Percentiles rank a stretch among this genome's conserved stretches.
Evolutionary conservation across 1,140 invertebrate species (phyloP).

Genomic region (Laodelphax striatellus): DNA sequence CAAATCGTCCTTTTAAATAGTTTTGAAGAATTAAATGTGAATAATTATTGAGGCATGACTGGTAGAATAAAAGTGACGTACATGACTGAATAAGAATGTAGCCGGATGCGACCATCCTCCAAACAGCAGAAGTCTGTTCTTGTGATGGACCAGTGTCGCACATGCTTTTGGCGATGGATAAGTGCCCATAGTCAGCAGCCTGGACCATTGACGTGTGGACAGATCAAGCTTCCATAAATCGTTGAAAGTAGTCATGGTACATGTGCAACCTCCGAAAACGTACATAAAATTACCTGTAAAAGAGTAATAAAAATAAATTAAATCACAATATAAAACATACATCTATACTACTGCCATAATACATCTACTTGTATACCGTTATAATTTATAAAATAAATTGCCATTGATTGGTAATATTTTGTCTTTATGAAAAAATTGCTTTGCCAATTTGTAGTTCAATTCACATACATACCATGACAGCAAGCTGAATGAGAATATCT

Average conservation of each 20-base stretch:
- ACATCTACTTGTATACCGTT: too few species aligned
- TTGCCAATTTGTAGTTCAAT: neutral
- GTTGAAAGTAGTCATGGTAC: constrained; percentile 89
- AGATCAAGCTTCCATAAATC: constrained; percentile 92
- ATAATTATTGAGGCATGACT: too few species aligned
- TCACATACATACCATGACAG: constrained; percentile 39
- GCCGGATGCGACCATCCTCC: constrained; percentile 94
- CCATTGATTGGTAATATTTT: too few species aligned
- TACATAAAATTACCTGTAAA: constrained; percentile 66
- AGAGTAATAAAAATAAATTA: neutral
- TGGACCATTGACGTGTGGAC: constrained; percentile 66
- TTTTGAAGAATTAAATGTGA: too few species aligned
- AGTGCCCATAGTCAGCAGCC: constrained; percentile 67
- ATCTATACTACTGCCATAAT: too few species aligned
- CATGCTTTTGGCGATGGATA: constrained; percentile 95
- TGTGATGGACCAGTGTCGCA: constrained; percentile 77
- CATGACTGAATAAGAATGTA: constrained; percentile 79
- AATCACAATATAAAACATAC: too few species aligned
- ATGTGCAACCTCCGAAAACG: constrained; percentile 93
- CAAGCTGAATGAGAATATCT: constrained; percentile 87
- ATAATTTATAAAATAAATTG: too few species aligned
- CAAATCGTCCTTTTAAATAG: too few species aligned
- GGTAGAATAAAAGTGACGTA: constrained; percentile 20
- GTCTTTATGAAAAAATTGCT: too few species aligned
- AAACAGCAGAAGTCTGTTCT: constrained; percentile 76